Evolutionary conservation across 2,113 vertebrate genomes (phyloP), one percentile per base, ranked within the genome.

Genomic region (Dasyprocta punctata): DNA sequence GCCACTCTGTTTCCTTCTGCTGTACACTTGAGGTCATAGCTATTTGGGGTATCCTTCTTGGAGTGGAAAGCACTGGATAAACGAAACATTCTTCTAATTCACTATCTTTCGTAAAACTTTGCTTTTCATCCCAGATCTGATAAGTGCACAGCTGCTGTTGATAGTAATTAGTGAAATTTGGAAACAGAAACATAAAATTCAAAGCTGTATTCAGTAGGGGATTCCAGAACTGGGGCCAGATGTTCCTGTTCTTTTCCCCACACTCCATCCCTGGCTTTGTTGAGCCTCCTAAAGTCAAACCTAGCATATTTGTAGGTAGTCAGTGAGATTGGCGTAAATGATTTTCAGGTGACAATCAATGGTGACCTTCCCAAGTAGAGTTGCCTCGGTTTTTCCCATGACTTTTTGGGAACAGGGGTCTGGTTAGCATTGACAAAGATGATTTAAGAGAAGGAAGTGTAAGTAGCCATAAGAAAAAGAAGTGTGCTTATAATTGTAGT

Each of bases 161-260:
- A 84, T 93, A 95, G 87, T 95, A 90, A 96, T 96, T 97, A 96
- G 71, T 78, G 84, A 96, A 41, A 87, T 95, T 89, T 65, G 49
- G 92, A 92, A 96, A 89, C 41, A 82, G 84, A 95, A 97, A 60
- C 38, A 92, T 61, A 41, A 12, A 67, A n/a, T 65, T 28, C 47
- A 89, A 94, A 93, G 83, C 61, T 75, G 33, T 84, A 87, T 49
- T 96, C 19, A 93, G 41, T 36, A 94, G 63, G n/a, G 4, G 13
- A 92, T 96, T 96, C 84, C 0, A 28, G 86, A 95, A 87, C 24
- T 94, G 56, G 19, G 83, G 19, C 54, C 80, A 89, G 24, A 28
- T 92, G 38, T 92, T 87, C 28, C 47, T 84, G 58, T 73, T 96
- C n/a, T 13, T 91, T 54, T 44, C 19, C 26, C 36, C 4, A 49